Evolutionary conservation across 2,888 invertebrate species (phyloP), one percentile per base, ranked within the genome.

Genomic region (Caenorhabditis sp.): DNA sequence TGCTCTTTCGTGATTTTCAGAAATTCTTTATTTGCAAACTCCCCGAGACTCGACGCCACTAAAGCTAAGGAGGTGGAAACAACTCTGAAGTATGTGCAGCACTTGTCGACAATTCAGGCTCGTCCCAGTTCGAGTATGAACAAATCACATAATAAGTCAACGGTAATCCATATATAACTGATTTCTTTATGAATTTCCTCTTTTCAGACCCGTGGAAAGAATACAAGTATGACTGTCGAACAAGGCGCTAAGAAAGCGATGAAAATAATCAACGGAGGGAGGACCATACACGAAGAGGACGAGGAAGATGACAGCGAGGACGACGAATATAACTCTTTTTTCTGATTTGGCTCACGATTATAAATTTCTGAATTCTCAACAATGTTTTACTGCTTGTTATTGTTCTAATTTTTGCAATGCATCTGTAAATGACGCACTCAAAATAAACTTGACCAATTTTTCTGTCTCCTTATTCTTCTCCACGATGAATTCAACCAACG

Each of bases 31-130:
- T 41, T 24, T 24, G 15, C 53, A 20, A 70, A 70, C 27, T 62
- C 72, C n/a, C 58, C 72, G 22, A 41, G 26, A 52, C 48, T 72
- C 9, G 52, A 72, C 15, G 39, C 46, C 20, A 62, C 61, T 13
- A 70, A 70, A 53, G 53, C 35, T 2, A 71, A 71, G 32, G 65
- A 73, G n/a, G 35, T 59, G 15, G 65, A 58, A 24, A 65, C 65
- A 7, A 71, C 55, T 0, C 41, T 62, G 24, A 43, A 27, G 52
- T 62, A 71, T 32, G 71, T 62, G 9, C 61, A 71, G 3, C 71
- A 71, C 22, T 20, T 71, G 15, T 71, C 62, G 2, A 62, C 39
- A 41, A 37, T 70, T 52, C 59, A 70, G 20, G 59, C 52, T 22
- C 56, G 53, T 11, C 70, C 70, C n/a, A 45, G 45, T n/a, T 70